Evolutionary conservation across 92 coral and sea anemone genomes (phyloP).

Genomic region (Epizoanthus ramosus): DNA sequence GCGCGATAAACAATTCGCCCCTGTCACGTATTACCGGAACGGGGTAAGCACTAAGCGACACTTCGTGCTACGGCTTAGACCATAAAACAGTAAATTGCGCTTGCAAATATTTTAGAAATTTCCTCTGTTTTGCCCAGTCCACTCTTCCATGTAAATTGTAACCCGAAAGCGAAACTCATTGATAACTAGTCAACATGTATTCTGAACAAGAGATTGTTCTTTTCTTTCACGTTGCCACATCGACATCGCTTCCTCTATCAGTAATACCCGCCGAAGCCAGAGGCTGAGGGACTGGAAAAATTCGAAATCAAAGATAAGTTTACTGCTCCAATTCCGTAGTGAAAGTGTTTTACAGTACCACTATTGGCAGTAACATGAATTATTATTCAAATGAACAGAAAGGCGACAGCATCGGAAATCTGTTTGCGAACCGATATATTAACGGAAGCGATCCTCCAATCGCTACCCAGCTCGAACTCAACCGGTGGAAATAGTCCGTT

Average conservation of each 20-base stretch:
- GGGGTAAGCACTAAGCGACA: too few relatives aligned
- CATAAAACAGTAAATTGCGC: not conserved
- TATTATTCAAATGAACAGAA: not conserved
- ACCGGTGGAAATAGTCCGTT: too few relatives aligned
- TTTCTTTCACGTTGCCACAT: too few relatives aligned
- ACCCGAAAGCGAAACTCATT: not conserved
- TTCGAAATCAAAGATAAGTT: not conserved
- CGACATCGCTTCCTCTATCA: too few relatives aligned
- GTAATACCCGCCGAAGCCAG: too few relatives aligned
- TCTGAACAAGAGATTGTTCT: not conserved
- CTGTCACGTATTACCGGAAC: not conserved
- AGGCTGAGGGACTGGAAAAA: not conserved
- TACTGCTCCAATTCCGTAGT: not conserved
- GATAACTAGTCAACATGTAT: not conserved
- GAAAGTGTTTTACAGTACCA: not conserved
- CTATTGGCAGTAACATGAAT: not conserved
- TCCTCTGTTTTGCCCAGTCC: not conserved
- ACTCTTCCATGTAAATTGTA: not conserved
- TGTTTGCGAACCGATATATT: not conserved
- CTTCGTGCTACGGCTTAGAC: not conserved
- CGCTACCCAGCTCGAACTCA: not conserved
- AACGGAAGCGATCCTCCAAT: not conserved
- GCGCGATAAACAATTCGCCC: not conserved
- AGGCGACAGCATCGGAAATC: conserved; percentile 9
- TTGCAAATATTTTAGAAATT: not conserved